Conservation (phyloP, 2,888 invertebrate genomes). For the Julus scandinavius region DNA sequence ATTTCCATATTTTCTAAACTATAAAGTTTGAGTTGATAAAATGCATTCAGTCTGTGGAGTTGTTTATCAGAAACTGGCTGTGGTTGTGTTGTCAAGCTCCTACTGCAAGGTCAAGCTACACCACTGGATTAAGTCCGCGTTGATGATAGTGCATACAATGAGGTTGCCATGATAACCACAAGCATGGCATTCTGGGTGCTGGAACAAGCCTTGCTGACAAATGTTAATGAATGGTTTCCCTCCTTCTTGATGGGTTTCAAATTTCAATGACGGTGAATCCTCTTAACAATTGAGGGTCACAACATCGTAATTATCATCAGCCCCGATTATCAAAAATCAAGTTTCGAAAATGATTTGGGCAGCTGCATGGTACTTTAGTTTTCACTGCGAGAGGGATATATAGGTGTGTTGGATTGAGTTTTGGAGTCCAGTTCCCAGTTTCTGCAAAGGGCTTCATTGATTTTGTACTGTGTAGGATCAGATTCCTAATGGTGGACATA, state of each 20-base stretch:
- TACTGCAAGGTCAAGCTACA: neutral
- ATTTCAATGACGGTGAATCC: neutral
- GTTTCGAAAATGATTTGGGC: no score
- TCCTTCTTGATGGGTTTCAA: neutral
- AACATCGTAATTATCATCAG: neutral
- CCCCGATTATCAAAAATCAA: neutral
- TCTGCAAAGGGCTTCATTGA: no score
- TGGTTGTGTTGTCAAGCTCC: neutral
- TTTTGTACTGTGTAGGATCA: no score
- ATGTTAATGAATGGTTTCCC: neutral
- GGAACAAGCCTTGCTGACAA: neutral
- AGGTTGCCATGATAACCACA: slow-evolving; percentile 5
- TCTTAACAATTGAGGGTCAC: neutral
- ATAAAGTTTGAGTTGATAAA: no score
- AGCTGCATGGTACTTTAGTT: neutral
- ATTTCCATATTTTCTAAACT: no score
- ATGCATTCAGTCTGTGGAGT: neutral
- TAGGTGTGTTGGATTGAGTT: no score
- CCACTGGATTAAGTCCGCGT: neutral
- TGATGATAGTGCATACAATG: neutral
- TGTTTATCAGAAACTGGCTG: neutral
- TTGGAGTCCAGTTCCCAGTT: no score
- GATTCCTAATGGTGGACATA: no score
- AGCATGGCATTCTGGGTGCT: neutral
- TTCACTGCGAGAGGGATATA: neutral